Evolutionary conservation across 1,140 invertebrate species (phyloP), one percentile per base, ranked within the genome.

Genomic region (Diachasma alloeum): DNA sequence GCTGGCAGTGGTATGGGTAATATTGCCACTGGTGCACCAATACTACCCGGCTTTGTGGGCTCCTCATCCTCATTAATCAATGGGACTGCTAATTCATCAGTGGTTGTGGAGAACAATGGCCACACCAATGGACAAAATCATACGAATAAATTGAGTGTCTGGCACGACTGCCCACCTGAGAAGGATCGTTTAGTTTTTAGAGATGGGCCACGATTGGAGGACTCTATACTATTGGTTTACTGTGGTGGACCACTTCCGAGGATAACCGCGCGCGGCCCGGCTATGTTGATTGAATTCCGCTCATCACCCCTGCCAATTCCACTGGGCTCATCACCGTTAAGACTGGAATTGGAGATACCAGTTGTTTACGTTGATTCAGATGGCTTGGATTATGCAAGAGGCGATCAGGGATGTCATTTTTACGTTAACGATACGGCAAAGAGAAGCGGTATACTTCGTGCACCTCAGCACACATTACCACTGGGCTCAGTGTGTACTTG

Each of bases 321-420:
- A 0, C 88, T 95, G 17, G 90, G 90, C 0, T 89, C 89, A 4
- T 94, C 93, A 0, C 92, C 94, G 0, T 87, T 96, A 48, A 88
- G 94, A 0, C 94, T 96, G 77, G 95, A 97, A 81, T 91, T 97
- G 8, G 94, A 97, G 82, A 93, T 96, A 9, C 94, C 96, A 79
- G 94, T 97, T n/a, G 91, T 96, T 9, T 96, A 96, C 82, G 93
- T 95, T 0, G 95, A 97, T 83, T 96, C 95, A 0, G 94, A 96
- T 81, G 93, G 93, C 0, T 88, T 93, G 17, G 94, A 95, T 81
- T 95, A 93, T 79, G 92, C 92, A 0, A 89, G 92, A 72, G 91
- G 91, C 26, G 76, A 88, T 36, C 86, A 91, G 53, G 87, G 91
- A 78, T 91, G 91, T 82, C 80, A 89, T 81, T 88, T 91, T 85